Base-by-base conservation (phyloP, 2,888 invertebrate genomes). In the Lycaena phlaeas region DNA sequence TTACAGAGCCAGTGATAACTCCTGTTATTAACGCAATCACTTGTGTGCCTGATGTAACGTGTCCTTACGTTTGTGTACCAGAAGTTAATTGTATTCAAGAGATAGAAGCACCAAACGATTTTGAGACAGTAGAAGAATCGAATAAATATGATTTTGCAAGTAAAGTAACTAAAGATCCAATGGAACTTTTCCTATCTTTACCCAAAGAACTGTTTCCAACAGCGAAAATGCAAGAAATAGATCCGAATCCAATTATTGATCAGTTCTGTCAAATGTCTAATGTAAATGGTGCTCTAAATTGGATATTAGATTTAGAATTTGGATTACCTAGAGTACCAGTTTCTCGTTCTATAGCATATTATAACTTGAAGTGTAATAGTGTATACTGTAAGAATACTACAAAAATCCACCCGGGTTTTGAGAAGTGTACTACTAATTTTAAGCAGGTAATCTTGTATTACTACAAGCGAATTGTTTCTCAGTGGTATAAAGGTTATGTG, bases 291-390 rank as follows among this genome's bases (percentile, higher is more conserved):
- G 60, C 73, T 38, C 45, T 51, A 0, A 45, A 62, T 25, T 77
- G 76, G 77, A 52, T 79, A 25, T 50, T 77, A 40, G 78, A 79
- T 48, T 52, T 78, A 11, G 77, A 77, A 44, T 72, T 69, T 44
- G 76, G 76, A 7, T 47, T 71, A 5, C 68, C 70, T 0, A 68
- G 53, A 43, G 47, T 42, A 15, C 56, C 65, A 12, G 54, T 61
- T 2, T 61, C 63, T 1, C 62, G 71, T 29, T 59, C 60, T 0
- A 59, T 74, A 27, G 67, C 78, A 2, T 51, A 54, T 2, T 79
- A 77, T 27, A 65, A 72, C 49, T 65, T 69, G 0, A 64, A 68
- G 28, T 59, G 52, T 27, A 70, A 72, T 26, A 72, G 66, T 41
- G 59, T 78, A 10, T 53, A 65, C 42, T 74, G 76, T 43, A 71